These are phyloP conservation scores for Paradisaea rubra DNA, from an alignment of 2,113 vertebrate species.

Conservation along the genomic window DNA sequence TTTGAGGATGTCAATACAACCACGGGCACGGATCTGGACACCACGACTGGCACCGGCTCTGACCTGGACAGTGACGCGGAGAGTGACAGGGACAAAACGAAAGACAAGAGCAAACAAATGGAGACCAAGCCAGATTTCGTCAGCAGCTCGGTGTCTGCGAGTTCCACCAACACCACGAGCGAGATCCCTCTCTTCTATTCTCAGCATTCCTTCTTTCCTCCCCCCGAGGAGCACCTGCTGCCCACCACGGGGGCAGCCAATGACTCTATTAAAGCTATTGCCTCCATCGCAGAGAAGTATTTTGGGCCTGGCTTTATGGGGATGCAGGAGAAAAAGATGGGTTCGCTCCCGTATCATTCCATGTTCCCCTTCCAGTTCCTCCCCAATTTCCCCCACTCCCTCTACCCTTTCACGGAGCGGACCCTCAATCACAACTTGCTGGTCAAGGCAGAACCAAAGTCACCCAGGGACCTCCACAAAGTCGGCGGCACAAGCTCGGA, in stretches of 20 bases:
- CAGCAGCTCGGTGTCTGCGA: slow-evolving; percentile 68
- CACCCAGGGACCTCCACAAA: slow-evolving; percentile 89
- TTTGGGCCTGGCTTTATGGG: slow-evolving; percentile 96
- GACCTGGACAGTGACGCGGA: slow-evolving; percentile 93
- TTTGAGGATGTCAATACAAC: slow-evolving; percentile 98
- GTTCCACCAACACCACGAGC: slow-evolving; percentile 68
- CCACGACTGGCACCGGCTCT: slow-evolving; percentile 90
- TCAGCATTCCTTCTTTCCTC: slow-evolving; percentile 94
- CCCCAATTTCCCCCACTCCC: slow-evolving; percentile 91
- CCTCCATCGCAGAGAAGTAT: slow-evolving; percentile 98
- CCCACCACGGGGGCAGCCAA: slow-evolving; percentile 80
- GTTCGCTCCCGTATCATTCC: slow-evolving; percentile 89
- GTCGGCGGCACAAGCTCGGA: slow-evolving; percentile 74
- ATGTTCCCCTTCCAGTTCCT: slow-evolving; percentile 97
- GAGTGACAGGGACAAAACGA: slow-evolving; percentile 80
- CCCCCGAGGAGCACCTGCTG: slow-evolving; percentile 91
- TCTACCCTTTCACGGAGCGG: slow-evolving; percentile 91
- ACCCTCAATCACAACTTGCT: slow-evolving; percentile 88
- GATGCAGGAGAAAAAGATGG: slow-evolving; percentile 95
- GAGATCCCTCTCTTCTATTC: slow-evolving; percentile 86
- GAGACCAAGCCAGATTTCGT: slow-evolving; percentile 78
- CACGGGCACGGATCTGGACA: slow-evolving; percentile 94
- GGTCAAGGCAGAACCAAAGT: slow-evolving; percentile 95
- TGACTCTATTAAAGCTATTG: slow-evolving; percentile 98
- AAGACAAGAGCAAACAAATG: slow-evolving; percentile 71